Base-by-base conservation (phyloP, 1,140 invertebrate genomes). In the Caerostris extrusa region DNA sequence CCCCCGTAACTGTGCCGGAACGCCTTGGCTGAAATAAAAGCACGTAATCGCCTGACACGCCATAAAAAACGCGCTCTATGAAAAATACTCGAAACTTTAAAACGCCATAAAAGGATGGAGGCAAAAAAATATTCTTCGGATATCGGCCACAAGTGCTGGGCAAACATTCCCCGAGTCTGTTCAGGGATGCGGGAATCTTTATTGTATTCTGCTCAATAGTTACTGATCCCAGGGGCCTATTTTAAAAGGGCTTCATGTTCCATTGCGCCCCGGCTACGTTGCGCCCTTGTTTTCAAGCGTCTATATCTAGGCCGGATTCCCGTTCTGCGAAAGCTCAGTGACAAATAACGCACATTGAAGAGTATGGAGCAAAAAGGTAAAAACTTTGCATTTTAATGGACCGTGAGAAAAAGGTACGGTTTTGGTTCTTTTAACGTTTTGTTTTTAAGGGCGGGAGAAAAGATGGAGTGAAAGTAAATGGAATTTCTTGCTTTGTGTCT, bases 11-110 rank as follows among this genome's bases (percentile, higher is more conserved):
- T 2, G 34, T 34, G 34, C 34, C 34, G 34, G n/a, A 67, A 58
- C 83, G n/a, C 17, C 56, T 19, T 58, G 56, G 55, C 83, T 58
- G 50, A 90, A 57, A 69, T 56, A 91, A 82, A 61, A 82, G 57
- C 77, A 71, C 56, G 61, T 92, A 85, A 90, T 90, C 89, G 91
- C 53, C 56, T 14, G 92, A 88, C 92, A 89, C 60, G 92, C 85
- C 57, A 53, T 93, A 93, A 89, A 93, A 91, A 67, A 85, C 34
- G 53, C 50, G 53, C 56, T 87, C 55, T 87, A 87, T 93, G 92
- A 89, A 93, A 93, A 93, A 93, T 93, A 88, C 92, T 82, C 92
- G 81, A 88, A 93, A 93, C 92, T 93, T 93, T 93, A 93, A 93
- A 93, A 93, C 92, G 56, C 85, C 86, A 93, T 93, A 93, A 93